Evolutionary conservation across 2,113 vertebrate genomes (phyloP).

Genomic region (Callionymus lyra): DNA sequence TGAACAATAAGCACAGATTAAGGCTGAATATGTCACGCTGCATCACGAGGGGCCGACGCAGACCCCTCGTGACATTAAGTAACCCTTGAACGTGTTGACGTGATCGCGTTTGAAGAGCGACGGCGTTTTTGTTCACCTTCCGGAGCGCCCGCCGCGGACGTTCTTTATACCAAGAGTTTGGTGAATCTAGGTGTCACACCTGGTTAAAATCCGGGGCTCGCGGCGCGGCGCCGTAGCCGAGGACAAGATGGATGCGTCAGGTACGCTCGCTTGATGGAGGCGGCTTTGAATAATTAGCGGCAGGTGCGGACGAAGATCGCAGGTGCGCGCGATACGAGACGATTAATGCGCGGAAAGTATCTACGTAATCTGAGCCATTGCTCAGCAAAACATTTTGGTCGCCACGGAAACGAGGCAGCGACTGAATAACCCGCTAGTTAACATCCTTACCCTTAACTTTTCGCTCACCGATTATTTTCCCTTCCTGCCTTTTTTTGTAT

Average conservation of each 20-base stretch:
- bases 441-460: conserved; percentile 58
- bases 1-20: conserved; percentile 65
- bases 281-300: conserved; percentile 40
- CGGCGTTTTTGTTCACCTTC: conserved; percentile 34
- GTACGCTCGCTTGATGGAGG: conserved; percentile 34
- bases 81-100: conserved; percentile 57
- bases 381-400: conserved; percentile 45
- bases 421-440: conserved; percentile 44
- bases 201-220: conserved; percentile 35
- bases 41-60: conserved; percentile 43
- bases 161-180: conserved; percentile 38
- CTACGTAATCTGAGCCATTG: conserved; percentile 45
- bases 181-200: conserved; percentile 38
- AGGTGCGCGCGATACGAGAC: conserved; percentile 48
- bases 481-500: conserved; percentile 48
- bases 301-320: conserved; percentile 54
- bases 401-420: conserved; percentile 8
- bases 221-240: conserved; percentile 15
- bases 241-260: conserved; percentile 32
- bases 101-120: conserved; percentile 49
- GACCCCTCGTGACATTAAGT: conserved; percentile 62
- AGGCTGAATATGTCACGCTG: conserved; percentile 59
- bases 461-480: conserved; percentile 56
- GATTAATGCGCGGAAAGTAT: conserved; percentile 32
- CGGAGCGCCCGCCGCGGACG: conserved; percentile 19